These are phyloP conservation scores for Archaeoteleia sp. DNA, from an alignment of 2,888 invertebrate genomes.

Conservation along the genomic window DNA sequence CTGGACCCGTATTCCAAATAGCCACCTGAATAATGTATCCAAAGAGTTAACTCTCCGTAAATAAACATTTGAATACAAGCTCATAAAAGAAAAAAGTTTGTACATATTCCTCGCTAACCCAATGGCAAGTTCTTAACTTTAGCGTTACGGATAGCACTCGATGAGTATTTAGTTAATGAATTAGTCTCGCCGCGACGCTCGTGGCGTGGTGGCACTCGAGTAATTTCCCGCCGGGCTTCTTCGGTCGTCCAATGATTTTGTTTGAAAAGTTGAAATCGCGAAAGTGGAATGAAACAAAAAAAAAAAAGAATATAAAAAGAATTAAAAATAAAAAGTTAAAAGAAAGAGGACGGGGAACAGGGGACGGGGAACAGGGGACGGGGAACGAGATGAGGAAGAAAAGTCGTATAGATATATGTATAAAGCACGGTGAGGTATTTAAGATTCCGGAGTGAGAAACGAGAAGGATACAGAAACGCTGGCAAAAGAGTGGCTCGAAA, in stretches of 20 bases:
- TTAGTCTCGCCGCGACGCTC: conserved; percentile 45
- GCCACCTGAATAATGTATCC: too few species aligned
- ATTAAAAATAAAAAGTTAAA: too few species aligned
- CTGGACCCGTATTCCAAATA: too few species aligned
- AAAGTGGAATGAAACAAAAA: conserved; percentile 15
- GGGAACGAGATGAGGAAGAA: neutral
- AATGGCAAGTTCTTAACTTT: conserved; percentile 13
- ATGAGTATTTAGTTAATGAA: conserved; percentile 50
- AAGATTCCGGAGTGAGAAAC: conserved; percentile 29
- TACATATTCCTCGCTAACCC: neutral
- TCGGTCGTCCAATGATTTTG: conserved; percentile 42
- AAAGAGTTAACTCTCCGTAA: too few species aligned
- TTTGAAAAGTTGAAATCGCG: conserved; percentile 45
- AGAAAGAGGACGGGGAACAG: conserved; percentile 9
- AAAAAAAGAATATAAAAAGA: too few species aligned
- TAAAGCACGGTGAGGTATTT: neutral
- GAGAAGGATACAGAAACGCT: conserved; percentile 9
- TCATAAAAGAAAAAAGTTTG: too few species aligned
- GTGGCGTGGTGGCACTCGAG: conserved; percentile 35
- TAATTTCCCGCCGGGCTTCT: conserved; percentile 46
- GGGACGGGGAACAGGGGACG: conserved; percentile 12
- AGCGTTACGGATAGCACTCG: conserved; percentile 30
- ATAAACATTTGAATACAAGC: too few species aligned
- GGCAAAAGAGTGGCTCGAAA: conserved; percentile 17
- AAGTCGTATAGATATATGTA: conserved; percentile 12